Base-by-base conservation (phyloP, 2,888 invertebrate species). In the Chalcis sispes region DNA sequence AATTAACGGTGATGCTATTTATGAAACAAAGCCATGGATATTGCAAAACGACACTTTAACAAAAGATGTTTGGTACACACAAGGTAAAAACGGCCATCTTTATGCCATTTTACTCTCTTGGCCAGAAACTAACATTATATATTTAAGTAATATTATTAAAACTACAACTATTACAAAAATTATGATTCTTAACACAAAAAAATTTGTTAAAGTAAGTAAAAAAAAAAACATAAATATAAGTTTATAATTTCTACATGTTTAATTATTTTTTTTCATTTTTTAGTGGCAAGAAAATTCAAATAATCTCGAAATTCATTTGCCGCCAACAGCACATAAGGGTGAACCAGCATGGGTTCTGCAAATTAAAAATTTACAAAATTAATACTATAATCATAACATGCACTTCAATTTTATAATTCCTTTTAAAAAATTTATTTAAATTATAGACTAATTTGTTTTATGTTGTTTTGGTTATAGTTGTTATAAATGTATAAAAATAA, bases 1-100 rank as follows among this genome's bases (percentile, higher is more conserved):
- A 1, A 89, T 92, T n/a, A 98, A 97, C 83, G 97, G 97, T 0
- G 95, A 96, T 85, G 96, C 96, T 0, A 95, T 98, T 80, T 98
- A 96, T 84, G 90, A 89, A 2, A 92, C 93, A 0, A 91, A 90
- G 4, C 96, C 97, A 0, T 98, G 97, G 96, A 87, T 85, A 0
- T 89, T 90, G 74, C 97, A 97, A 89, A 97, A 96, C 84, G 97
- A 96, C 84, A 93, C 95, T 0, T 64, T 92, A n/a, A 92, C 92
- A 0, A 85, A 91, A 0, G 89, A 91, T 72, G 93, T 95, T 10
- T 97, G 97, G 97, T 96, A 94, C 84, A 93, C 94, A 0, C 82
- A 83, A n/a, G 86, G 84, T 83, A 15, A 83, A 87, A 73, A 65
- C 67, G 27, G 42, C 20, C 5, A 90, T 95, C 18, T 82, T 10